These are phyloP conservation scores for Dicranocentrus wangi DNA, from an alignment of 2,888 invertebrate genomes.

Conservation along the genomic window DNA sequence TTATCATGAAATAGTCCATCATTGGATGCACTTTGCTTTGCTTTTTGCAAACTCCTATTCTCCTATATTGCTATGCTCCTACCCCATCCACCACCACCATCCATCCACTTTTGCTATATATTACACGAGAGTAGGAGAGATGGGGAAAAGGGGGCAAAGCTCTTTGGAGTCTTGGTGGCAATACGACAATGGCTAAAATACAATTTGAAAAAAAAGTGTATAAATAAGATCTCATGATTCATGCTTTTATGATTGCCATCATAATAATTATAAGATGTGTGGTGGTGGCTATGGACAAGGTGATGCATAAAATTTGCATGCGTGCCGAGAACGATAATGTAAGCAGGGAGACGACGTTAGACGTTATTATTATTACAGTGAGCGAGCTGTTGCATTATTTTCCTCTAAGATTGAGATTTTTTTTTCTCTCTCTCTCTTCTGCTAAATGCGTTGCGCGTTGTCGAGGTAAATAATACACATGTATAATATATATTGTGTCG, in stretches of 20 bases:
- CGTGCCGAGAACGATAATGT: slow-evolving; percentile 59
- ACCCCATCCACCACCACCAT: neutral
- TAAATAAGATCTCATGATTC: slow-evolving; percentile 53
- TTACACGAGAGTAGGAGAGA: slow-evolving; percentile 1
- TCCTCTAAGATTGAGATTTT: too few relatives aligned
- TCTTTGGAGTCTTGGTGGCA: slow-evolving; percentile 37
- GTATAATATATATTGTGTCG: too few relatives aligned
- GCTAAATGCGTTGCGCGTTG: too few relatives aligned
- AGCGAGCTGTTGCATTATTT: neutral
- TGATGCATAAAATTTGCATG: slow-evolving; percentile 65
- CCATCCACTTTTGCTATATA: neutral
- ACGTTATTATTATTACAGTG: slow-evolving; percentile 17
- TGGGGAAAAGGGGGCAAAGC: slow-evolving; percentile 44
- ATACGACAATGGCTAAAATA: neutral
- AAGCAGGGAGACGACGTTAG: neutral
- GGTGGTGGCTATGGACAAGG: slow-evolving; percentile 33
- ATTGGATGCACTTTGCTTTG: neutral
- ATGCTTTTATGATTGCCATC: slow-evolving; percentile 35
- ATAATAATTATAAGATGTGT: slow-evolving; percentile 38
- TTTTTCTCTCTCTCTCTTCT: too few relatives aligned
- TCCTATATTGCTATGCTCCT: too few relatives aligned
- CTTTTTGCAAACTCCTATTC: too few relatives aligned
- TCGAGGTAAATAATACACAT: too few relatives aligned
- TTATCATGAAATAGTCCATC: slow-evolving; percentile 46
- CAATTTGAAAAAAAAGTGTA: slow-evolving; percentile 7